Percentiles rank a stretch among this genome's conserved stretches.
Conservation (phyloP, 2,113 vertebrate genomes). For the Canis aureus region DNA sequence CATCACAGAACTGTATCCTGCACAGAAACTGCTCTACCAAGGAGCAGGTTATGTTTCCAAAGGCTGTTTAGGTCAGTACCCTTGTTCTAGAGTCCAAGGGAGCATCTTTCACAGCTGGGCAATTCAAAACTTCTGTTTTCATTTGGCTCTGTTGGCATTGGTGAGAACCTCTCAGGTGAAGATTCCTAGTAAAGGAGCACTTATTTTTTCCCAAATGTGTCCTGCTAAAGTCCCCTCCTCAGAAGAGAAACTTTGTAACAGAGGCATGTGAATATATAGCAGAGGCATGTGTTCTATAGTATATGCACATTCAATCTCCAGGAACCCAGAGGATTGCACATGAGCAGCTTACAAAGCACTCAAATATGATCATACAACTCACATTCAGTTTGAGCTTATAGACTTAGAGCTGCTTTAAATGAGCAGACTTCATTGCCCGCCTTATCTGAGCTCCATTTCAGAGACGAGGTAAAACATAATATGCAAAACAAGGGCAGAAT, state of each 20-base stretch:
- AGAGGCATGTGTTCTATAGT: background rate
- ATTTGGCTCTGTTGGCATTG: background rate
- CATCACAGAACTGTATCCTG: background rate
- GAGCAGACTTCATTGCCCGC: background rate
- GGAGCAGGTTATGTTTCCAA: background rate
- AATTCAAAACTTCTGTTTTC: background rate
- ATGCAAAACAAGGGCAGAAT: background rate
- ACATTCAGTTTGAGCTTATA: background rate
- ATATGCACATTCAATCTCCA: background rate
- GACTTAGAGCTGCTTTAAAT: background rate
- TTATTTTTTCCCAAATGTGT: background rate
- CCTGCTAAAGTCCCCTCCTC: background rate
- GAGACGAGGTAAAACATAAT: background rate
- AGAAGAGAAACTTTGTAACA: background rate
- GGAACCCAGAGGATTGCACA: background rate
- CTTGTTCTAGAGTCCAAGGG: background rate
- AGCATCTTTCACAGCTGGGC: background rate
- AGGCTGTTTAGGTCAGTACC: background rate
- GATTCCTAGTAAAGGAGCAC: background rate
- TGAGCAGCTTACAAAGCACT: background rate
- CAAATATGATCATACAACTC: constrained; percentile 33
- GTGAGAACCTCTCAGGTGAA: background rate
- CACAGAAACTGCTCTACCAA: constrained; percentile 4
- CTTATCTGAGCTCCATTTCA: background rate
- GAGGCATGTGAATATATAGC: background rate